Percentiles rank a stretch among this genome's conserved stretches.
Evolutionary conservation across 2,888 invertebrate species (phyloP).

Genomic region (Lycia hirtaria): DNA sequence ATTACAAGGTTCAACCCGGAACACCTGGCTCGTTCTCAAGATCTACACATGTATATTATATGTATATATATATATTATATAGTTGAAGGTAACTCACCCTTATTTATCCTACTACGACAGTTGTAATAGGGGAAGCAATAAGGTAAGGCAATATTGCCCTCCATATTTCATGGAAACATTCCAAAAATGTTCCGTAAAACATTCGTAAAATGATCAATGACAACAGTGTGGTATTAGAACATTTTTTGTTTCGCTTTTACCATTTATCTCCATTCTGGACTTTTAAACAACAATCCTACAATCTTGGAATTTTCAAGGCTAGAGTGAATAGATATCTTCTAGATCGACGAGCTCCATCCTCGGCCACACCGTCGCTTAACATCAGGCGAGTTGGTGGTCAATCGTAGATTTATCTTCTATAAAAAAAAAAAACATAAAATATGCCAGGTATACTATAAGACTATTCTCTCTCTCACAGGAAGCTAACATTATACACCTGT

Average conservation of each 20-base stretch:
- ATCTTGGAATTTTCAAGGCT: too few species aligned
- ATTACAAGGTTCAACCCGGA: background rate
- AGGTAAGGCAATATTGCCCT: constrained; percentile 5
- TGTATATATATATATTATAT: background rate
- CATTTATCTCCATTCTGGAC: too few species aligned
- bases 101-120: constrained; percentile 8
- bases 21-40: constrained; percentile 9
- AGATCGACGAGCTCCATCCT: too few species aligned
- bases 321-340: too few species aligned
- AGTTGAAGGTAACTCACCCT: background rate
- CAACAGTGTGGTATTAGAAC: background rate
- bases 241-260: background rate
- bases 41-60: background rate
- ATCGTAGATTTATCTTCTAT: too few species aligned
- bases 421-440: too few species aligned
- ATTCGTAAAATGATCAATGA: background rate
- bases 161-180: constrained; percentile 11
- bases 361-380: too few species aligned
- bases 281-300: background rate
- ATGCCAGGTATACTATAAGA: too few species aligned
- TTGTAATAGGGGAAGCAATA: constrained; percentile 5
- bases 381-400: too few species aligned
- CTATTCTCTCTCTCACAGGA: too few species aligned
- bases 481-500: too few species aligned
- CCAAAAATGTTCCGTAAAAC: background rate